A percentile compares a stretch with the other conserved stretches of the same genome.
Evolutionary conservation across 2,113 vertebrate species (phyloP).

Genomic region (Oreotrochilus melanogaster): DNA sequence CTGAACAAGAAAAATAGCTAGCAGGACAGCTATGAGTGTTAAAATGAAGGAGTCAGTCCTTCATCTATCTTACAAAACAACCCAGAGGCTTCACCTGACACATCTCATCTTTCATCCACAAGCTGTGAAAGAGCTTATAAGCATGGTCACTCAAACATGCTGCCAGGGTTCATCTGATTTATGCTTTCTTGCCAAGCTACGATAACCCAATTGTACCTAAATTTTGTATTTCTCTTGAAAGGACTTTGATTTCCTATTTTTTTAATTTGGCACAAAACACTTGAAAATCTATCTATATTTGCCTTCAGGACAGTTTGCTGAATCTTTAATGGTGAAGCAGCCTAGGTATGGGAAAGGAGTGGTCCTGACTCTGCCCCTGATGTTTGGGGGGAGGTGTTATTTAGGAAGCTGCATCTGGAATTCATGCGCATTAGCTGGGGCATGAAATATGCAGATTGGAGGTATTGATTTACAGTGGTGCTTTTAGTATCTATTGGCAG

Average conservation of each 20-base stretch:
- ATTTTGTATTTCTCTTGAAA: neutral
- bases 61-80: neutral
- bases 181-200: accelerated
- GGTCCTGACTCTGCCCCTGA: neutral
- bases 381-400: neutral
- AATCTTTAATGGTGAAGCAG: neutral
- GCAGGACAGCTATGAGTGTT: neutral
- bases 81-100: neutral
- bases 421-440: neutral
- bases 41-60: neutral
- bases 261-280: neutral
- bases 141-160: neutral
- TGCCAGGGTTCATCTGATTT: neutral
- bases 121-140: neutral
- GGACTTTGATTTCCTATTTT: neutral
- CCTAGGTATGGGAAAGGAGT: neutral
- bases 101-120: neutral
- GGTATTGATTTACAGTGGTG: neutral
- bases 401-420: constrained; percentile 40
- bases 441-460: neutral
- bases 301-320: neutral
- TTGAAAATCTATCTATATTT: neutral
- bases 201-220: neutral
- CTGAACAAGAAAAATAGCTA: neutral
- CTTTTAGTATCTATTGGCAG: constrained; percentile 17